These are phyloP conservation scores for Drosophila simulans DNA, from an alignment of 1,140 invertebrate species.

Conservation along the genomic window DNA sequence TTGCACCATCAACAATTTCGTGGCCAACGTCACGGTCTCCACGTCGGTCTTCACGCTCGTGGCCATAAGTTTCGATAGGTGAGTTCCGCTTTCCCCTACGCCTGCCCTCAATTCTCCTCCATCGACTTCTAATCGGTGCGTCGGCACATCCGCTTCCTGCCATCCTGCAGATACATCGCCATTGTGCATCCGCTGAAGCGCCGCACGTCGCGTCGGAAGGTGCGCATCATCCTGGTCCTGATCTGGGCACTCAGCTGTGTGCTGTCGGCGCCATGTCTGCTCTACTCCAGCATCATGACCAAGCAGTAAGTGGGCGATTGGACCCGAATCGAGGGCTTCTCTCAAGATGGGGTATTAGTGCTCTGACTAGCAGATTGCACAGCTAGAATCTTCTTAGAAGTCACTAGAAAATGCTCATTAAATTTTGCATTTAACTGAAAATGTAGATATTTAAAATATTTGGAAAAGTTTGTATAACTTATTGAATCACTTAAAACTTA, in stretches of 20 bases:
- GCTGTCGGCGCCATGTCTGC: constrained; percentile 91
- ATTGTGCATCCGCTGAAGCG: constrained; percentile 95
- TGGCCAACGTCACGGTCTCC: constrained; percentile 94
- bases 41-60: constrained; percentile 96
- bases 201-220: constrained; percentile 91
- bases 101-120: neutral
- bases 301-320: constrained; percentile 87
- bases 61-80: constrained; percentile 93
- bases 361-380: neutral
- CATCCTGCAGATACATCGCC: constrained; percentile 92
- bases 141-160: constrained; percentile 46
- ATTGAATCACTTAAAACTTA: neutral
- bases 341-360: neutral
- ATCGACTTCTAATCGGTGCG: constrained; percentile 24
- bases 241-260: constrained; percentile 93
- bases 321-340: neutral
- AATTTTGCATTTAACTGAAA: no score
- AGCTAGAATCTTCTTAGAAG: neutral
- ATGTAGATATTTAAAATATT: no score
- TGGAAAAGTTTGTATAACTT: neutral
- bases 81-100: constrained; percentile 64
- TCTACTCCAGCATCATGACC: constrained; percentile 92
- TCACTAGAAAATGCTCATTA: neutral
- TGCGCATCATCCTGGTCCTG: constrained; percentile 90
- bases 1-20: constrained; percentile 95